phyloP scores from a whole-genome alignment of 2,113 vertebrate genomes.

The Mobula hypostoma region DNA sequence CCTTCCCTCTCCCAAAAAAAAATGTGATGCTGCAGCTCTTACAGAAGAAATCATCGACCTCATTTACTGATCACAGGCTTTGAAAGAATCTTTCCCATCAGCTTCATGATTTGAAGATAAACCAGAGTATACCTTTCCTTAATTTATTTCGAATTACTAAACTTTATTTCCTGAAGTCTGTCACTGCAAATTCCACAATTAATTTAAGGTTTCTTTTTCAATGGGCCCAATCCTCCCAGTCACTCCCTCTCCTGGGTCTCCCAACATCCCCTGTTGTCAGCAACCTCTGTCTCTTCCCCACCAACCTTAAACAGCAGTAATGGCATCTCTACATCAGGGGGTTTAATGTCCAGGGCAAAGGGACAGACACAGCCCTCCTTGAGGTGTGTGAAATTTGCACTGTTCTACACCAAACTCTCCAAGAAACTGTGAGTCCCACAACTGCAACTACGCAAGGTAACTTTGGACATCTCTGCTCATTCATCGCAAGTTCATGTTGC shows the following conservation, averaged over 20 bases:
- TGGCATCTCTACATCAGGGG: neutral
- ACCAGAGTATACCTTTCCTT: neutral
- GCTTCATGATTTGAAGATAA: no score
- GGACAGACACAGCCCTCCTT: neutral
- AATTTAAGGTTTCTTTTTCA: no score
- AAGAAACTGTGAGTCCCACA: neutral
- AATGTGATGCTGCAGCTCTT: no score
- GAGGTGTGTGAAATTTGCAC: neutral
- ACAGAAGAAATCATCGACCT: neutral
- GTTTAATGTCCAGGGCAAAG: neutral
- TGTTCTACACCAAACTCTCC: neutral
- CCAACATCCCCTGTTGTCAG: no score
- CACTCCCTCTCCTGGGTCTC: no score
- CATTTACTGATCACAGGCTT: neutral
- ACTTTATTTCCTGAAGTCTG: no score
- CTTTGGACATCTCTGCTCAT: neutral
- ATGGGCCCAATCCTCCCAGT: no score
- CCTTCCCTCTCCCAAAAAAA: neutral
- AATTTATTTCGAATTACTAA: neutral
- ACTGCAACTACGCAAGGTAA: neutral
- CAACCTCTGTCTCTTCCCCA: no score
- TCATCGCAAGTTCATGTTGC: neutral
- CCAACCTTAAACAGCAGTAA: neutral
- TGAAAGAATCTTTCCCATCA: neutral
- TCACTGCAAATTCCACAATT: no score